Conservation (phyloP, 2,797 vertebrate species). For the Gambelia wislizenii region DNA sequence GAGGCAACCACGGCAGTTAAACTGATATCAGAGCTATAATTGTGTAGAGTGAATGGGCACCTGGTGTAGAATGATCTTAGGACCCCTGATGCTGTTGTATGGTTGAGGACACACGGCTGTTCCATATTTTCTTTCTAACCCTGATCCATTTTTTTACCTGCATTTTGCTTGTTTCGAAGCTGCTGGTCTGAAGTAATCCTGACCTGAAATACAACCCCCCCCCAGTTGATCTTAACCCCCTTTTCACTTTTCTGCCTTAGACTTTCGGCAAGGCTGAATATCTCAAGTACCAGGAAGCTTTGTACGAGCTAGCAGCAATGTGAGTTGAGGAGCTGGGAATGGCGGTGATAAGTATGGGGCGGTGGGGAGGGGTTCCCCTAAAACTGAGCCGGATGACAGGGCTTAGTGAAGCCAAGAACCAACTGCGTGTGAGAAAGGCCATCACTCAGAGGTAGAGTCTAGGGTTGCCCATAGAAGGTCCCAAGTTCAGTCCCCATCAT, state of each 20-base stretch:
- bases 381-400: neutral
- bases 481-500: too few species aligned
- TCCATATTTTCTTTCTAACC: neutral
- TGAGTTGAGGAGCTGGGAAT: conserved; percentile 74
- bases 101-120: neutral
- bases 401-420: too few species aligned
- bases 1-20: too few species aligned
- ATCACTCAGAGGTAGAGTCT: too few species aligned
- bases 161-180: neutral
- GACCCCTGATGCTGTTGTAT: neutral
- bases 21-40: too few species aligned
- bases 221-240: accelerated
- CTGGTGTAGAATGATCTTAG: neutral
- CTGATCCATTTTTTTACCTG: neutral
- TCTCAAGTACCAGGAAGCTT: conserved; percentile 88
- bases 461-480: too few species aligned
- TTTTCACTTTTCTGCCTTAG: conserved; percentile 69
- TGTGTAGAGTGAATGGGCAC: too few species aligned
- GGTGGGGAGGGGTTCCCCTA: accelerated
- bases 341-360: too few species aligned
- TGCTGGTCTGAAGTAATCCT: neutral
- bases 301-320: conserved; percentile 88
- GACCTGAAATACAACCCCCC: neutral
- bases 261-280: conserved; percentile 90
- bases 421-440: too few species aligned